phyloP scores from a whole-genome alignment of 2,888 invertebrate genomes.

The Caenorhabditis japonica region DNA sequence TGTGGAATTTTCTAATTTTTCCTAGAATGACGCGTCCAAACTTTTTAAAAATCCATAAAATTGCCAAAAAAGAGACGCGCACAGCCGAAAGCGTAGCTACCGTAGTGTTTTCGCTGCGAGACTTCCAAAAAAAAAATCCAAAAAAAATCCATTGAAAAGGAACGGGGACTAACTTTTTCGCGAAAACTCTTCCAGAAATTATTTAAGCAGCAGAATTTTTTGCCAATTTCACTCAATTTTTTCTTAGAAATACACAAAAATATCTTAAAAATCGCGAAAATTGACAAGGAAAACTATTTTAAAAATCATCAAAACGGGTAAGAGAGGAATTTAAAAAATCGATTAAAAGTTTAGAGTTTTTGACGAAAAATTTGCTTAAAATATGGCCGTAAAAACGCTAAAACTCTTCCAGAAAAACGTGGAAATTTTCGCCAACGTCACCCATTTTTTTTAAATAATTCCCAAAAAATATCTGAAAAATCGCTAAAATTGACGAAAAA shows the following conservation, averaged over 20 bases:
- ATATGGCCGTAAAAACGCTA: background rate
- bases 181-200: background rate
- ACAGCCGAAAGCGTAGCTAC: no score
- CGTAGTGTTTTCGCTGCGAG: no score
- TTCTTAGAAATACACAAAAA: no score
- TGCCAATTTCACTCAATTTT: background rate
- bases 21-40: no score
- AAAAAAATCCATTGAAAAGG: background rate
- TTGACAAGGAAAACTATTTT: background rate
- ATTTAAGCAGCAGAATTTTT: background rate
- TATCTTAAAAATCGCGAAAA: background rate
- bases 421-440: background rate
- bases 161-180: background rate
- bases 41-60: background rate
- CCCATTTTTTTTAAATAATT: no score
- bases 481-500: no score
- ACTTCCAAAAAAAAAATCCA: no score
- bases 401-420: background rate
- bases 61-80: no score
- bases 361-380: background rate
- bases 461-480: no score
- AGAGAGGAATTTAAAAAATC: background rate
- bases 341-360: background rate
- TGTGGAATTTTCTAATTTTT: no score
- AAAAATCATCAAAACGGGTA: background rate